phyloP scores from a whole-genome alignment of 2,888 invertebrate genomes.

The Ceratothoa steindachneri region DNA sequence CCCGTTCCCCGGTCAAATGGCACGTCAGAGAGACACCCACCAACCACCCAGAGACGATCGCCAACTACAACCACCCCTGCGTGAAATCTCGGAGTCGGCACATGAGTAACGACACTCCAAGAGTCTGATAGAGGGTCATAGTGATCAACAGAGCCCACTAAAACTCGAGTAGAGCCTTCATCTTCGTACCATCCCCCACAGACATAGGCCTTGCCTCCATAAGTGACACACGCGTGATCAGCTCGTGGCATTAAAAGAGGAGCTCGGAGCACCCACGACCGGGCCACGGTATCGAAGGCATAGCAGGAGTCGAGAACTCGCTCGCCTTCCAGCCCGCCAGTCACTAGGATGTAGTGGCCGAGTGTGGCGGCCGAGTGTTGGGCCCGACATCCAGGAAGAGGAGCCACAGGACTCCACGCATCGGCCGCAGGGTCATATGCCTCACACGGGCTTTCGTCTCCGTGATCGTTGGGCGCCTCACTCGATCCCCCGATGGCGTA shows the following conservation, averaged over 20 bases:
- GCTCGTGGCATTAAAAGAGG: constrained; percentile 61
- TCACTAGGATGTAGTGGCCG: constrained; percentile 53
- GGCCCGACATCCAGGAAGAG: constrained; percentile 60
- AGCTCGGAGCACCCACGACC: constrained; percentile 57
- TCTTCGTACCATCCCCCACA: constrained; percentile 64
- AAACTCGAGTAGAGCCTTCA: constrained; percentile 52
- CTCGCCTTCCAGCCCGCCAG: constrained; percentile 61
- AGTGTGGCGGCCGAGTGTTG: constrained; percentile 60
- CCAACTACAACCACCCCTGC: constrained; percentile 64
- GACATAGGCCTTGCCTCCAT: constrained; percentile 58
- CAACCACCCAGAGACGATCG: constrained; percentile 64
- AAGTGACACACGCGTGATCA: constrained; percentile 63
- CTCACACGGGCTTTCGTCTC: constrained; percentile 53
- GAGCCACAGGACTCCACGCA: constrained; percentile 60
- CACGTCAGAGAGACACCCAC: constrained; percentile 66
- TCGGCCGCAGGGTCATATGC: constrained; percentile 60
- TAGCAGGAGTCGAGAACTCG: constrained; percentile 56
- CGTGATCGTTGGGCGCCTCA: constrained; percentile 57
- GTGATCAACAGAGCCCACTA: constrained; percentile 63
- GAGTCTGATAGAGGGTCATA: constrained; percentile 58
- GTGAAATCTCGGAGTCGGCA: constrained; percentile 66
- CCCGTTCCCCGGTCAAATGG: constrained; percentile 64
- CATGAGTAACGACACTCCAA: constrained; percentile 62
- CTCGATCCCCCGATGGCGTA: constrained; percentile 65
- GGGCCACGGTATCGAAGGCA: constrained; percentile 56